phyloP scores from a whole-genome alignment of 1,140 invertebrate genomes.

The Augochlora pura region DNA sequence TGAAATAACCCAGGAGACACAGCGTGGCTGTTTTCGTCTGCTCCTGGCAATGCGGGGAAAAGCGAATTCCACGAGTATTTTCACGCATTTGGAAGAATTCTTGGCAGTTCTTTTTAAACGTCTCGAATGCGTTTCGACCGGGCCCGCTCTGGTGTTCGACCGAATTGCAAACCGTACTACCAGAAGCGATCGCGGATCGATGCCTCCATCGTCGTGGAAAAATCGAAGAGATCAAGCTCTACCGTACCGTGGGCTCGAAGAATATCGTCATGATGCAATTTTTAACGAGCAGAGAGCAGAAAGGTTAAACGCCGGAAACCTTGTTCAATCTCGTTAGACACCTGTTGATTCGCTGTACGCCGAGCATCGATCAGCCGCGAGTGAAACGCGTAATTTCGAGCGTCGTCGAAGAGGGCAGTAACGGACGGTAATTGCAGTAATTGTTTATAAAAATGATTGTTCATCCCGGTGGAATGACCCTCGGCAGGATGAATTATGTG shows the following conservation, averaged over 20 bases:
- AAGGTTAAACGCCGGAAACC: too few relatives aligned
- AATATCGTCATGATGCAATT: too few relatives aligned
- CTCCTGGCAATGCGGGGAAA: conserved; percentile 54
- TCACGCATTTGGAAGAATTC: conserved; percentile 36
- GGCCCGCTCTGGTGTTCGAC: too few relatives aligned
- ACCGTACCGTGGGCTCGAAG: too few relatives aligned
- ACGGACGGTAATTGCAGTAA: neutral
- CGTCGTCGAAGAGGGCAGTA: neutral
- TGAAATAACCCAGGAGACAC: conserved; percentile 64
- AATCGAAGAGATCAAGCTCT: too few relatives aligned
- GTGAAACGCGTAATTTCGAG: neutral
- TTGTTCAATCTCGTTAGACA: neutral
- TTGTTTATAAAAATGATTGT: neutral
- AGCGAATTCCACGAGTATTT: conserved; percentile 49
- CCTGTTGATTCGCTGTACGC: conserved; percentile 29
- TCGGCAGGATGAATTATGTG: too few relatives aligned
- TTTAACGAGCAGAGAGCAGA: too few relatives aligned
- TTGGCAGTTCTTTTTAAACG: neutral
- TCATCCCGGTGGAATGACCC: neutral
- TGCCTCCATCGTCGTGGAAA: too few relatives aligned
- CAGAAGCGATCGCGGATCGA: too few relatives aligned
- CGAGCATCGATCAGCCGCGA: neutral
- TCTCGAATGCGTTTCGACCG: neutral
- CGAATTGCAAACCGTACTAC: too few relatives aligned
- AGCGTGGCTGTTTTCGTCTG: conserved; percentile 59